Percentiles rank a stretch among this genome's conserved stretches.
Conservation (phyloP, 2,113 vertebrate genomes). For the Bothrops jararaca region DNA sequence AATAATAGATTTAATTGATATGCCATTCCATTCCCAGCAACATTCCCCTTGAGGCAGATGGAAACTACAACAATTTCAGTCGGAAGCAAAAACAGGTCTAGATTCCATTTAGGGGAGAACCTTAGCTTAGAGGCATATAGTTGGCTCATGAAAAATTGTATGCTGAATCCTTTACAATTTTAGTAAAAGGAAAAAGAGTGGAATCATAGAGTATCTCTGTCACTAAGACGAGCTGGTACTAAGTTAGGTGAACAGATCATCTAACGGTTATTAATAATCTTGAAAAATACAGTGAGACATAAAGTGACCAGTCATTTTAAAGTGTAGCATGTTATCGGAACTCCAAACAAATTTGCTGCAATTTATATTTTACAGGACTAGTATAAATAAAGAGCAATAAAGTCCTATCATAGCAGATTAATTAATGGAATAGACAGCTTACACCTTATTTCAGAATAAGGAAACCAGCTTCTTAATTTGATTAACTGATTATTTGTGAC, state of each 20-base stretch:
- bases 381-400: neutral
- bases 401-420: neutral
- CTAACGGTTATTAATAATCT: neutral
- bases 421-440: neutral
- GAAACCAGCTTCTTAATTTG: neutral
- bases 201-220: neutral
- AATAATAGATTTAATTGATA: neutral
- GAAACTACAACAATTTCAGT: neutral
- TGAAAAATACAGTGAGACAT: neutral
- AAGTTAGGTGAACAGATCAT: neutral
- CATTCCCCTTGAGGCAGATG: neutral
- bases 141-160: neutral
- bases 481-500: neutral
- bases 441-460: neutral
- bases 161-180: neutral
- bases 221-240: neutral
- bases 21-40: neutral
- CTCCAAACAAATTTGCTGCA: neutral
- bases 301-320: neutral
- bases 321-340: neutral
- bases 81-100: neutral
- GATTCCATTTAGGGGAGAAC: neutral
- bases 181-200: neutral
- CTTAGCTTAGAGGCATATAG: neutral
- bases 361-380: neutral